Percentiles rank a stretch among this genome's conserved stretches.
phyloP scores from a whole-genome alignment of 2,888 invertebrate genomes.

The Aromia moschata region DNA sequence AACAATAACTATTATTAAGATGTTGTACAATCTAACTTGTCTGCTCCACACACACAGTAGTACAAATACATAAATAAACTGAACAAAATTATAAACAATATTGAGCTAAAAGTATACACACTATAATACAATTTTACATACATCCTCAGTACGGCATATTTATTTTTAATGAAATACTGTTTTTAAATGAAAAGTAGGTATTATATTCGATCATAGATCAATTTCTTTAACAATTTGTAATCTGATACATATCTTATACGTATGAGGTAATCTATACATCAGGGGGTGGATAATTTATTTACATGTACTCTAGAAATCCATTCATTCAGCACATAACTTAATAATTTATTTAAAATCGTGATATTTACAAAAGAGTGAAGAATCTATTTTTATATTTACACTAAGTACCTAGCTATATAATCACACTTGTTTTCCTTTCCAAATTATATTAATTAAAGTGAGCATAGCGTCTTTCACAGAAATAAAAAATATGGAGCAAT shows the following conservation, averaged over 20 bases:
- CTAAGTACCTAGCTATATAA: conserved; percentile 53
- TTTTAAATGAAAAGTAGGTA: conserved; percentile 21
- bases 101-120: conserved; percentile 61
- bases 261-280: conserved; percentile 42
- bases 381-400: conserved; percentile 57
- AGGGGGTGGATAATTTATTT: conserved; percentile 46
- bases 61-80: conserved; percentile 62
- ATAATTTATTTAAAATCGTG: conserved; percentile 55
- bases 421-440: conserved; percentile 59
- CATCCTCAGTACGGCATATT: conserved; percentile 51
- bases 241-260: conserved; percentile 33
- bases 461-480: conserved; percentile 52
- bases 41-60: conserved; percentile 59
- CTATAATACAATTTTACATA: conserved; percentile 61
- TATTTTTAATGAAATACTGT: conserved; percentile 38
- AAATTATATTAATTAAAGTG: conserved; percentile 50
- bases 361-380: conserved; percentile 59
- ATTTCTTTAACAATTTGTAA: conserved; percentile 21
- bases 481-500: conserved; percentile 33
- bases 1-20: conserved; percentile 63
- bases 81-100: conserved; percentile 60
- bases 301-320: conserved; percentile 49
- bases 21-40: conserved; percentile 60
- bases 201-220: neutral
- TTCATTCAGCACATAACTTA: conserved; percentile 54